A percentile compares a stretch with the other conserved stretches of the same genome.
phyloP scores from a whole-genome alignment of 53 echinoderm and acorn worm genomes.

The Holothuria scabra region DNA sequence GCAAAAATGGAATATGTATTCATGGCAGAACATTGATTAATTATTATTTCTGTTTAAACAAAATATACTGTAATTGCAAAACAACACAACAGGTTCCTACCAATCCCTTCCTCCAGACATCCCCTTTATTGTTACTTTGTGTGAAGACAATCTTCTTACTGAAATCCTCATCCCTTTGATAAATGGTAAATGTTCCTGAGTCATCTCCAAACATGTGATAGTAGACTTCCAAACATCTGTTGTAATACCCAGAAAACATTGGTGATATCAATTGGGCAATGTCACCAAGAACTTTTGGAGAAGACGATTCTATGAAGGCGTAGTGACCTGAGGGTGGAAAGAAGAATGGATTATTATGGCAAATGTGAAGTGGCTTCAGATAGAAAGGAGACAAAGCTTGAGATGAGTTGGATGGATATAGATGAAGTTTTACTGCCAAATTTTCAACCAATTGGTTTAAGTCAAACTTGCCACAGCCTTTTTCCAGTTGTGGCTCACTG shows the following conservation, averaged over 20 bases:
- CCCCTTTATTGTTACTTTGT: constrained; percentile 53
- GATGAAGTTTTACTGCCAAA: too few species aligned
- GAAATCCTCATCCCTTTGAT: neutral
- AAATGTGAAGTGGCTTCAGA: too few species aligned
- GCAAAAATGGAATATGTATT: too few species aligned
- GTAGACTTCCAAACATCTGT: constrained; percentile 72
- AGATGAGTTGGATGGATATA: too few species aligned
- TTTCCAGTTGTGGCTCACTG: too few species aligned
- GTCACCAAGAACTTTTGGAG: constrained; percentile 36
- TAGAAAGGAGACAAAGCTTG: too few species aligned
- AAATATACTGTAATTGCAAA: too few species aligned
- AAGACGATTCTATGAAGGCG: constrained; percentile 66
- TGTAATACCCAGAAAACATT: constrained; percentile 44
- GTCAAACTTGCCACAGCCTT: too few species aligned
- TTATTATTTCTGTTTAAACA: too few species aligned
- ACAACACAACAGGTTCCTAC: constrained; percentile 1
- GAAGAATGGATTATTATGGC: too few species aligned
- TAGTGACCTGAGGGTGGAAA: constrained; percentile 63
- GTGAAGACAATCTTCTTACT: neutral
- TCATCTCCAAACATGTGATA: constrained; percentile 75
- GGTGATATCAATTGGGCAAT: constrained; percentile 56
- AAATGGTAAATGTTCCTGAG: constrained; percentile 60
- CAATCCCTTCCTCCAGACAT: constrained; percentile 64
- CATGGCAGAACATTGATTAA: too few species aligned
- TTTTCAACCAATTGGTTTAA: too few species aligned